Percentiles rank a stretch among this genome's conserved stretches.
Conservation (phyloP, 2,113 vertebrate genomes). For the Gambusia holbrooki region DNA sequence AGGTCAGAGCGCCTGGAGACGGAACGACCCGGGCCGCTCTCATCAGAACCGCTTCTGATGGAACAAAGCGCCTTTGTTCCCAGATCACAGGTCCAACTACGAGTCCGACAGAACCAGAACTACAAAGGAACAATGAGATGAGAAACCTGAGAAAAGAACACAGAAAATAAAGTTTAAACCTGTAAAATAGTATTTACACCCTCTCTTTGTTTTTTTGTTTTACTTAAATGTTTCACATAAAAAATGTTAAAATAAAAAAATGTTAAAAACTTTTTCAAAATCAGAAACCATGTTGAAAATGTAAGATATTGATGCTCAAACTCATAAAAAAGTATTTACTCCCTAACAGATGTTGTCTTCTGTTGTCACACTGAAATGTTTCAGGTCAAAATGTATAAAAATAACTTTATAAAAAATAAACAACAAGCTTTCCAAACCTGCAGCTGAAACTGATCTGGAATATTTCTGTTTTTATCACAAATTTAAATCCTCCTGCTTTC, state of each 20-base stretch:
- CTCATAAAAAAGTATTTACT: background rate
- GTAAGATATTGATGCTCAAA: too few species aligned
- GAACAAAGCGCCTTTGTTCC: background rate
- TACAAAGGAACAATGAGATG: background rate
- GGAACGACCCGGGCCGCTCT: constrained; percentile 1
- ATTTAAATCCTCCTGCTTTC: background rate
- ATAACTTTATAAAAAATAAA: too few species aligned
- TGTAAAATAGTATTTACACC: too few species aligned
- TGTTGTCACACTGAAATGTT: background rate
- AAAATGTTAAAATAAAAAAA: too few species aligned
- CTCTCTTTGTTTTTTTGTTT: too few species aligned
- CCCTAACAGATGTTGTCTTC: background rate
- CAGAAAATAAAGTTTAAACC: too few species aligned
- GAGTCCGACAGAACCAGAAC: too few species aligned
- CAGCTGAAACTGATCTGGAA: background rate
- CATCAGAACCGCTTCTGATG: background rate
- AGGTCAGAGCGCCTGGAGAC: constrained; percentile 24
- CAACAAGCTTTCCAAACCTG: too few species aligned
- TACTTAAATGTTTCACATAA: too few species aligned
- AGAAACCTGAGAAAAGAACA: background rate
- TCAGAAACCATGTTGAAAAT: too few species aligned
- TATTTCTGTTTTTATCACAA: background rate
- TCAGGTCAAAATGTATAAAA: too few species aligned
- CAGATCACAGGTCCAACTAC: background rate
- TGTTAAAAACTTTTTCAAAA: too few species aligned